Conservation (phyloP, 1,140 invertebrate genomes). For the Drosophila pseudoobscura region DNA sequence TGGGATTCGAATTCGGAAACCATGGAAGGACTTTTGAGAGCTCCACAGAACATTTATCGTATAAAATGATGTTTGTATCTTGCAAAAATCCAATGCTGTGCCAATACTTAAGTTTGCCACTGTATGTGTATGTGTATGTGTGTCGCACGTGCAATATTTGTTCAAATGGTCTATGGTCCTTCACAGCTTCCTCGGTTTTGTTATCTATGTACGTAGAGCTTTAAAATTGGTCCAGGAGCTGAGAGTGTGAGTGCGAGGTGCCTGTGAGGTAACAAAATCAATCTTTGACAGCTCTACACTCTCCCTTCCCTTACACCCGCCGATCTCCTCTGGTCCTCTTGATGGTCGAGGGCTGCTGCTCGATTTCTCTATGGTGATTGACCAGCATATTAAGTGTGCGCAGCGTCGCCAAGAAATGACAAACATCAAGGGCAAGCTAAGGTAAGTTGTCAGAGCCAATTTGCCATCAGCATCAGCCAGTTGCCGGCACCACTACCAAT, state of each 20-base stretch:
- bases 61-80: too few species aligned
- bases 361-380: neutral
- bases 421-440: conserved; percentile 24
- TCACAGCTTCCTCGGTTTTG: conserved; percentile 1
- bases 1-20: too few species aligned
- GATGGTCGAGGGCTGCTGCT: too few species aligned
- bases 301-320: neutral
- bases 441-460: conserved; percentile 50
- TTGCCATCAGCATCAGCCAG: conserved; percentile 44
- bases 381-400: conserved; percentile 37
- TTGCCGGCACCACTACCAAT: conserved; percentile 1
- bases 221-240: conserved; percentile 11
- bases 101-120: neutral
- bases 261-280: conserved; percentile 50
- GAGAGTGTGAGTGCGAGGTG: too few species aligned
- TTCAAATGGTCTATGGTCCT: conserved; percentile 7
- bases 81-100: neutral
- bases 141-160: conserved; percentile 62
- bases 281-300: conserved; percentile 57
- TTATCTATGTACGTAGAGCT: conserved; percentile 13
- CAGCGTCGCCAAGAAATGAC: neutral
- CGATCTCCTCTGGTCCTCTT: conserved; percentile 6
- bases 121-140: conserved; percentile 1
- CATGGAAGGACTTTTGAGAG: too few species aligned
- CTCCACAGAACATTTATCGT: too few species aligned